Conservation (phyloP, 2,888 invertebrate species). For the Cepaea hortensis region DNA sequence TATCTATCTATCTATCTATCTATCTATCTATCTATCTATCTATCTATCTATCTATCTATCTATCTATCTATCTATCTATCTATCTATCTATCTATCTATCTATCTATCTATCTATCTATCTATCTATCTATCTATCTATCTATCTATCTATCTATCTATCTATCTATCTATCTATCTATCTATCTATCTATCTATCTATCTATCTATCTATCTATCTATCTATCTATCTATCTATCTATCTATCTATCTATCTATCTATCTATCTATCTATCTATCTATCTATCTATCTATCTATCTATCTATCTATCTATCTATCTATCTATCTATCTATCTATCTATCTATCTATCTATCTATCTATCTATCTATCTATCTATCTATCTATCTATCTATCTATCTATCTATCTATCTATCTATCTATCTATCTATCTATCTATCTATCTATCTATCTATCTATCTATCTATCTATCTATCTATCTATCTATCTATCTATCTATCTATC, state of each 20-base stretch:
- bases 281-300: constrained; percentile 4
- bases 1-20: constrained; percentile 54
- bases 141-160: neutral
- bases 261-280: constrained; percentile 7
- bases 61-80: constrained; percentile 7
- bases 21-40: constrained; percentile 7
- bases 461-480: no score
- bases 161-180: neutral
- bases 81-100: constrained; percentile 7
- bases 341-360: neutral
- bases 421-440: neutral
- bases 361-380: neutral
- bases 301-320: constrained; percentile 7
- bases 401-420: neutral
- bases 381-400: neutral
- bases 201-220: constrained; percentile 7
- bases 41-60: constrained; percentile 7
- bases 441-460: no score
- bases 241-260: constrained; percentile 7
- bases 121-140: neutral
- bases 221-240: constrained; percentile 7
- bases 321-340: neutral
- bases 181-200: neutral
- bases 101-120: constrained; percentile 1
- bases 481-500: no score